Evolutionary conservation across 2,113 vertebrate species (phyloP), one percentile per base, ranked within the genome.

Genomic region (Ailuropoda melanoleuca): DNA sequence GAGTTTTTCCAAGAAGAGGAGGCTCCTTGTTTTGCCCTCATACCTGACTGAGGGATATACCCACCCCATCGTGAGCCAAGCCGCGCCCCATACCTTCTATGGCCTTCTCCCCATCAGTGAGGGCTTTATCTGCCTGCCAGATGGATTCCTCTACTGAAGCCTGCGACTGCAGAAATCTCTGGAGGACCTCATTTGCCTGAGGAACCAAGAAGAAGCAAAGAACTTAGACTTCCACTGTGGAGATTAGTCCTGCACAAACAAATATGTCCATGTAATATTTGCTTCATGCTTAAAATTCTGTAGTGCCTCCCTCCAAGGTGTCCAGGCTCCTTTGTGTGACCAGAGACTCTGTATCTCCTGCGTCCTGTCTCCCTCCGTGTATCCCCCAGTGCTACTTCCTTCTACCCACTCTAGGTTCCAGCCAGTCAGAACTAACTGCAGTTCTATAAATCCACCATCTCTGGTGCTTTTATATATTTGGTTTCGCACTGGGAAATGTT

Each of bases 141-240:
- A 97, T 95, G 80, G 91, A 92, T 19, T 72, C n/a, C 39, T 96
- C 93, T 2, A 84, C n/a, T 19, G 70, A 2, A 10, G 3, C 19
- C 50, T 90, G 93, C 0, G 95, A 88, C 86, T 58, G 48, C 64
- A 98, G 85, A 46, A 97, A 98, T 0, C 9, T 88, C 92, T 95
- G 93, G 68, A 97, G n/a, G 26, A 96, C 89, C 19, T 96, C 95
- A 1, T 34, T 84, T 19, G 95, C 92, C 97, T 97, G 70, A 34
- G 72, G 46, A 82, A 80, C 4, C 70, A 92, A 87, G 75, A 23
- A 92, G 26, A 9, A 93, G 13, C 8, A 43, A 29, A 74, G 24
- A 58, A n/a, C 21, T 64, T 39, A 29, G 8, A 88, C n/a, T 29
- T 60, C 48, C 24, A 24, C 7, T 58, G 15, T 6, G 34, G 4